Evolutionary conservation across 1,140 invertebrate species (phyloP).

Genomic region (Eurosta solidaginis): DNA sequence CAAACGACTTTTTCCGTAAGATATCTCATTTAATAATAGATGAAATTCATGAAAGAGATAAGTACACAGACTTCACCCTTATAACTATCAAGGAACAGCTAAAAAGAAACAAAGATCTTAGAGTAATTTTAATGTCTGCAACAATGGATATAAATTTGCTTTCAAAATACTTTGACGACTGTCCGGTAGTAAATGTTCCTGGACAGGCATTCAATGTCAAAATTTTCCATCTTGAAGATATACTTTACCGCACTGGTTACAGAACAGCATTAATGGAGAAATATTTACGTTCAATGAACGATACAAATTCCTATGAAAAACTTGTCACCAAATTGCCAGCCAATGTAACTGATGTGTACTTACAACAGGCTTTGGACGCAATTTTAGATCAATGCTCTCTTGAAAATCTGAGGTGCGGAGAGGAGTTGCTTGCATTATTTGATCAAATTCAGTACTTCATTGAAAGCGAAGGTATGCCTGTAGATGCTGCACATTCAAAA

Average conservation of each 20-base stretch:
- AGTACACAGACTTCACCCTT: conserved; percentile 90
- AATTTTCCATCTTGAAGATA: conserved; percentile 80
- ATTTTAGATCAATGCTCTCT: conserved; percentile 31
- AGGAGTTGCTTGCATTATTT: conserved; percentile 63
- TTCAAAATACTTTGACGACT: conserved; percentile 76
- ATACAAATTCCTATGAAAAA: not conserved
- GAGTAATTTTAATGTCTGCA: conserved; percentile 94
- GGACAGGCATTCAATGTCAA: conserved; percentile 80
- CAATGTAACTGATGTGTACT: conserved; percentile 28
- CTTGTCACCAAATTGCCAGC: not conserved
- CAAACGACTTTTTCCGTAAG: conserved; percentile 57
- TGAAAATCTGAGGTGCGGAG: not conserved
- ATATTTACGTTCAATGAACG: conserved; percentile 36
- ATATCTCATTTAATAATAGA: conserved; percentile 90
- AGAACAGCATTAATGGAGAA: conserved; percentile 41
- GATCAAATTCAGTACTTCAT: conserved; percentile 76
- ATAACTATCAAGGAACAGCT: conserved; percentile 82
- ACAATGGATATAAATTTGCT: conserved; percentile 83
- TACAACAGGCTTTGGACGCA: conserved; percentile 20
- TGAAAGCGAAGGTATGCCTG: conserved; percentile 72
- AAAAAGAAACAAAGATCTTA: conserved; percentile 72
- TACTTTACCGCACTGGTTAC: conserved; percentile 75
- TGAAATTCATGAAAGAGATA: conserved; percentile 93
- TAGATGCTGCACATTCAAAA: conserved; percentile 69
- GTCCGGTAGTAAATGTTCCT: conserved; percentile 78